phyloP scores from a whole-genome alignment of 2,888 invertebrate genomes.

The Suillia variegata region DNA sequence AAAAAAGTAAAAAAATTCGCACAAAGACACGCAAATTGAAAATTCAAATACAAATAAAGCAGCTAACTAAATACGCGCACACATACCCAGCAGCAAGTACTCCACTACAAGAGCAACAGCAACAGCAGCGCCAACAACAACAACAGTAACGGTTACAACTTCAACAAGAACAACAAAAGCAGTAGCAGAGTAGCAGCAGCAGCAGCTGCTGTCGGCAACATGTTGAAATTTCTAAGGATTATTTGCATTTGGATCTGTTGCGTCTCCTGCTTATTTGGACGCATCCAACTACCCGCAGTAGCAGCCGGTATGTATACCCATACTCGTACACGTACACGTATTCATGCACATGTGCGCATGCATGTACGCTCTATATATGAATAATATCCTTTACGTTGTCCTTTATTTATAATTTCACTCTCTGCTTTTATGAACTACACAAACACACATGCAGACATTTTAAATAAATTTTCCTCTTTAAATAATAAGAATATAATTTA shows the following conservation, averaged over 20 bases:
- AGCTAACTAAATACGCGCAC: background rate
- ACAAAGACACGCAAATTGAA: background rate
- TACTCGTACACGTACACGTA: background rate
- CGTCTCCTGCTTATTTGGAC: constrained; percentile 33
- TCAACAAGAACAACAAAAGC: background rate
- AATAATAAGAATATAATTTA: no score
- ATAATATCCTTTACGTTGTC: no score
- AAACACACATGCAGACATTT: no score
- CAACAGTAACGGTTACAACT: background rate
- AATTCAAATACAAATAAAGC: background rate
- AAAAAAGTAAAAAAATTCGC: background rate
- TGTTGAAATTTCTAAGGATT: constrained; percentile 35
- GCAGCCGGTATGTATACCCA: constrained; percentile 10
- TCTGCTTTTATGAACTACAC: no score
- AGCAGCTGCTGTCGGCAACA: constrained; percentile 17
- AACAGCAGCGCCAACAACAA: background rate
- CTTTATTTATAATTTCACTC: no score
- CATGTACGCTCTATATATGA: no score
- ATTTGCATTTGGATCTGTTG: constrained; percentile 37
- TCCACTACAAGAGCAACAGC: background rate
- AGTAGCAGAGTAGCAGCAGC: background rate
- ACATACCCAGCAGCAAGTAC: background rate
- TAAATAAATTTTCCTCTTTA: no score
- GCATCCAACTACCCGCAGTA: constrained; percentile 31
- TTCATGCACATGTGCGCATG: background rate